These are phyloP conservation scores for Bos javanicus DNA, from an alignment of 2,113 vertebrate species.

Conservation along the genomic window DNA sequence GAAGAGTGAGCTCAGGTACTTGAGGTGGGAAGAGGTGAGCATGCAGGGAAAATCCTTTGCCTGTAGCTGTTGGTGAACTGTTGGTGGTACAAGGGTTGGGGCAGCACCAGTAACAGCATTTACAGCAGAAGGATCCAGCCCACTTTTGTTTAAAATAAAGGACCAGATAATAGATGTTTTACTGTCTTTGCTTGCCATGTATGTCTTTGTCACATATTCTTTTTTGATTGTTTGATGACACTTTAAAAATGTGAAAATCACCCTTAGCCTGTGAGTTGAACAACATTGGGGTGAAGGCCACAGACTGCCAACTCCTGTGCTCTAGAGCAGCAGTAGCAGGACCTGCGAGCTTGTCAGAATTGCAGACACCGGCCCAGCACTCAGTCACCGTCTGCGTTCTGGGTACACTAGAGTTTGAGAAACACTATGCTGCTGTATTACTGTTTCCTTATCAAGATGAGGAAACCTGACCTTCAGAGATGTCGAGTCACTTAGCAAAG, in stretches of 20 bases:
- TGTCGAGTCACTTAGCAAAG: not conserved
- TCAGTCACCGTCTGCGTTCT: too few relatives aligned
- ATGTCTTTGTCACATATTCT: not conserved
- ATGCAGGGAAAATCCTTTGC: not conserved
- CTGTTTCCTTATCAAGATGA: not conserved
- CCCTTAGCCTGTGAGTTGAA: not conserved
- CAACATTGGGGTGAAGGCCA: not conserved
- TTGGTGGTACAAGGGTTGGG: too few relatives aligned
- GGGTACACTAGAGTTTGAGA: not conserved
- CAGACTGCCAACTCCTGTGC: too few relatives aligned
- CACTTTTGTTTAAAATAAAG: not conserved
- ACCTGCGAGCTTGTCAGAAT: not conserved
- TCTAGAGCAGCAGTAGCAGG: not conserved
- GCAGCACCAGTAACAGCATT: not conserved
- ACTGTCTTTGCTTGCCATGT: not conserved
- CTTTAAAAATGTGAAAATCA: not conserved
- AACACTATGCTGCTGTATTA: not conserved
- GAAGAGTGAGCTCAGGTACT: not conserved
- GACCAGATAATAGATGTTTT: not conserved
- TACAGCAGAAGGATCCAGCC: not conserved
- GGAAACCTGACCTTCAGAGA: not conserved
- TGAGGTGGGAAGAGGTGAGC: not conserved
- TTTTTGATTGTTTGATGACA: not conserved
- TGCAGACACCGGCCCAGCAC: not conserved
- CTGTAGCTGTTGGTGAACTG: not conserved